Evolutionary conservation across 2,113 vertebrate species (phyloP).

Genomic region (Zapornia atra): DNA sequence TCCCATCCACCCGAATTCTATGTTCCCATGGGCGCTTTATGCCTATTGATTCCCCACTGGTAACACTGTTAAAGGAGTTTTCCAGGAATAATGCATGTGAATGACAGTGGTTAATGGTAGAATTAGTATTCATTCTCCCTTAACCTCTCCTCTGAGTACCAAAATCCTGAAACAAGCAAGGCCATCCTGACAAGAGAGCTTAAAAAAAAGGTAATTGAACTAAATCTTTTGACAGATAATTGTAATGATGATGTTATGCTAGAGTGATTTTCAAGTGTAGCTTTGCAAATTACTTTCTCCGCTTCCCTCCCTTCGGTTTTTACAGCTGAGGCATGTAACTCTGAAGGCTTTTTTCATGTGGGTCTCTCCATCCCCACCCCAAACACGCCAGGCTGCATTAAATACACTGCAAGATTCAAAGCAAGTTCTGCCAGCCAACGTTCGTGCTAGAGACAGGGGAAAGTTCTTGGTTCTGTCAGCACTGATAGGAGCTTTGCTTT

Average conservation of each 20-base stretch:
- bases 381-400: neutral
- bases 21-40: neutral
- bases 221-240: slow-evolving; percentile 75
- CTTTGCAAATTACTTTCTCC: slow-evolving; percentile 70
- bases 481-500: neutral
- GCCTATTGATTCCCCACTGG: slow-evolving; percentile 26
- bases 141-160: slow-evolving; percentile 50
- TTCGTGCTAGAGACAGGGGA: neutral
- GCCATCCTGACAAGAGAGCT: slow-evolving; percentile 64
- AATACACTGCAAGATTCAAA: slow-evolving; percentile 38
- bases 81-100: neutral
- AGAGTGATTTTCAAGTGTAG: slow-evolving; percentile 67
- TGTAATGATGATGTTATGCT: slow-evolving; percentile 71
- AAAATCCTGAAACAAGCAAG: slow-evolving; percentile 53
- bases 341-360: neutral
- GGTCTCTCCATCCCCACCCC: neutral
- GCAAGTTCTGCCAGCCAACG: neutral
- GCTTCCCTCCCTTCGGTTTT: slow-evolving; percentile 30
- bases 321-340: slow-evolving; percentile 20
- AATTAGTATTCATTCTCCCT: slow-evolving; percentile 56
- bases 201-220: slow-evolving; percentile 70
- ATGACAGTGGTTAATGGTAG: slow-evolving; percentile 53
- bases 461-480: neutral
- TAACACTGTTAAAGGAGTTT: neutral
- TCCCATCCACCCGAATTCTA: neutral